Conservation (phyloP, 2,888 invertebrate genomes). For the Ceraclea dissimilis region DNA sequence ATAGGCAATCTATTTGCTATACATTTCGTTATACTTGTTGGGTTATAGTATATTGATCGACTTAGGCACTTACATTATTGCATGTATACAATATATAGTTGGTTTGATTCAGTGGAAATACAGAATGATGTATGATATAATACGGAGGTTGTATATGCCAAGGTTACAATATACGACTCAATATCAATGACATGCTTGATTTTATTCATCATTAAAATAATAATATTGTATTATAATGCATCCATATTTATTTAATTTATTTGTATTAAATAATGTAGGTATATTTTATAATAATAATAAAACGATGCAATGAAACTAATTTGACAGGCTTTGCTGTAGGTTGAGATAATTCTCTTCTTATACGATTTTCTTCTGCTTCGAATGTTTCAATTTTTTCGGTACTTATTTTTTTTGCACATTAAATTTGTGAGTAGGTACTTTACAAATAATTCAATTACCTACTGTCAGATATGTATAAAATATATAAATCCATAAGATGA, state of each 20-base stretch:
- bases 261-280: background rate
- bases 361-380: background rate
- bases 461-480: too few relatives aligned
- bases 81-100: too few relatives aligned
- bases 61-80: too few relatives aligned
- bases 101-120: background rate
- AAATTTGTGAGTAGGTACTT: too few relatives aligned
- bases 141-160: constrained; percentile 2
- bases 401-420: too few relatives aligned
- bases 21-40: too few relatives aligned
- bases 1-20: too few relatives aligned
- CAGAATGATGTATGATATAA: background rate
- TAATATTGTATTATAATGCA: background rate
- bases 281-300: background rate
- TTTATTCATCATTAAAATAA: background rate
- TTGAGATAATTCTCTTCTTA: background rate
- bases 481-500: too few relatives aligned
- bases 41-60: too few relatives aligned
- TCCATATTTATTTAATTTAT: background rate
- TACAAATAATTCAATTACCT: too few relatives aligned
- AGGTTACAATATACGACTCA: constrained; percentile 12
- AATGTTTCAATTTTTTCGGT: background rate
- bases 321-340: background rate
- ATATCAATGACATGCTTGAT: background rate
- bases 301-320: background rate